These are phyloP conservation scores for Simalia tracyae DNA, from an alignment of 2,797 vertebrate genomes.

Conservation along the genomic window DNA sequence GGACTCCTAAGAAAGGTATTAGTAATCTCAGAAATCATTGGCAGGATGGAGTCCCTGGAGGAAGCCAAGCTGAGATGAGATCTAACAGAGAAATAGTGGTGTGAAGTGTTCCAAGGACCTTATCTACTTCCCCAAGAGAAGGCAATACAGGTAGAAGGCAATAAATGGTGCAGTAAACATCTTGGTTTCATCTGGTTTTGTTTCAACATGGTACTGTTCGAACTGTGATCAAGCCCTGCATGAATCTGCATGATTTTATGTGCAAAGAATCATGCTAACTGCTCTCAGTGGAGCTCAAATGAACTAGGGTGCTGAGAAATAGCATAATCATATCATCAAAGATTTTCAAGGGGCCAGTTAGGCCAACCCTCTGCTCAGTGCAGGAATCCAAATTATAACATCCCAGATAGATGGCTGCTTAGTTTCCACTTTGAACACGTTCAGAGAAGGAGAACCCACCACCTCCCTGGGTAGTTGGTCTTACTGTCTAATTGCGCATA, in stretches of 20 bases:
- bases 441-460: neutral
- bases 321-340: neutral
- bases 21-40: neutral
- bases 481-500: neutral
- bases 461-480: neutral
- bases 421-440: neutral
- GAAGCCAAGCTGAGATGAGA: neutral
- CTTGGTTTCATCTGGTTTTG: neutral
- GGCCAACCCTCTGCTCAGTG: neutral
- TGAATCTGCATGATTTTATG: neutral
- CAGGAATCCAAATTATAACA: neutral
- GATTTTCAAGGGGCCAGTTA: neutral
- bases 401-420: neutral
- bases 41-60: neutral
- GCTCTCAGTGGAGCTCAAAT: neutral
- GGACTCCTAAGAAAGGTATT: neutral
- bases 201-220: neutral
- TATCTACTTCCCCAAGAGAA: neutral
- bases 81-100: neutral
- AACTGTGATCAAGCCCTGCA: neutral
- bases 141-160: neutral
- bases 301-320: neutral
- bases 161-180: neutral
- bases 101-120: neutral
- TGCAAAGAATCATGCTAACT: neutral